phyloP scores from a whole-genome alignment of 2,113 vertebrate genomes.

The Daubentonia madagascariensis region DNA sequence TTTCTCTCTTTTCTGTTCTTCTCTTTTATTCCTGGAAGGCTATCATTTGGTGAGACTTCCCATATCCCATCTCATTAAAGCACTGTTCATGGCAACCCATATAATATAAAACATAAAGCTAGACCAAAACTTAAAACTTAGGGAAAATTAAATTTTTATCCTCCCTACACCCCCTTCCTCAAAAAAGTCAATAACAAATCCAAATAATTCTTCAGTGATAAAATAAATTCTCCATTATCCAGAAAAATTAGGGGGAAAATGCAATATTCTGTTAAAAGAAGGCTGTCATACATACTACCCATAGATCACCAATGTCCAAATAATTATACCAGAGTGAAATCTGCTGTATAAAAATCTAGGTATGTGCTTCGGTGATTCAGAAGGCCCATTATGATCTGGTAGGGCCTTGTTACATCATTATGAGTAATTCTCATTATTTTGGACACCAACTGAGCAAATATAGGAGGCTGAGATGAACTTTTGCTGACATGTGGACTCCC shows the following conservation, averaged over 20 bases:
- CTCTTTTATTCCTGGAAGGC: background rate
- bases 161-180: background rate
- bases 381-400: background rate
- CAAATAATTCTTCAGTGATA: constrained; percentile 17
- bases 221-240: background rate
- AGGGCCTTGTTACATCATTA: background rate
- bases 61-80: background rate
- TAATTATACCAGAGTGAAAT: background rate
- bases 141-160: constrained; percentile 3
- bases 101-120: background rate
- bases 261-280: background rate
- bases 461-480: constrained; percentile 51
- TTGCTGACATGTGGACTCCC: constrained; percentile 45
- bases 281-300: background rate
- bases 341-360: background rate
- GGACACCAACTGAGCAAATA: constrained; percentile 56
- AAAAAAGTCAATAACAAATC: constrained; percentile 13
- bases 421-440: constrained; percentile 70
- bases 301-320: background rate
- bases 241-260: constrained; percentile 17
- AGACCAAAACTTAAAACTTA: constrained; percentile 8
- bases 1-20: background rate
- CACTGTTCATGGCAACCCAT: background rate
- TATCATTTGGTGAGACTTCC: constrained; percentile 12
- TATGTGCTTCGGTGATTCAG: background rate